phyloP scores from a whole-genome alignment of 1,140 invertebrate species.

The Octopus bimaculoides region DNA sequence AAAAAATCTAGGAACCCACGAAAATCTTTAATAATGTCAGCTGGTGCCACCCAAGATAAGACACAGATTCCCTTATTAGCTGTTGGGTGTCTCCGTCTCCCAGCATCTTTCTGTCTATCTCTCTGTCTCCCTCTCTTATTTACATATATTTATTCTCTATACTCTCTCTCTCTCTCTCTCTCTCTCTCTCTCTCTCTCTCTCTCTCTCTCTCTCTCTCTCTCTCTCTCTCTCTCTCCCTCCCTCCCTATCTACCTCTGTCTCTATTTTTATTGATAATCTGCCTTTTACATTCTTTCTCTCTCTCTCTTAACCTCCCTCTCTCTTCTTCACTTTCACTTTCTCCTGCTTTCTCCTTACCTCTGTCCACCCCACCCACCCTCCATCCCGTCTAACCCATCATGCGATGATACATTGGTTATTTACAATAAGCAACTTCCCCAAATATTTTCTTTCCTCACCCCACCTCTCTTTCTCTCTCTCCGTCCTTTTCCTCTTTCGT shows the following conservation, averaged over 20 bases:
- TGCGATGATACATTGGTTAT: too few species aligned
- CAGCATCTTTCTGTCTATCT: background rate
- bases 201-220: constrained; percentile 3
- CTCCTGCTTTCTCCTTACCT: background rate
- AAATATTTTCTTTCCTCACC: constrained; percentile 20
- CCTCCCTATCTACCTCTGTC: background rate
- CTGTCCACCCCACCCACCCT: background rate
- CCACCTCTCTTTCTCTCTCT: constrained; percentile 23
- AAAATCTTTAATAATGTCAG: too few species aligned
- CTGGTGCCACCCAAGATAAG: too few species aligned
- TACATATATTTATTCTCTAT: too few species aligned
- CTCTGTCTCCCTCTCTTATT: background rate
- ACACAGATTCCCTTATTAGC: too few species aligned
- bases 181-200: background rate
- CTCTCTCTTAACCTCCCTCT: constrained; percentile 11
- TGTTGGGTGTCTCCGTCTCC: background rate
- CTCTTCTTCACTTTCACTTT: background rate
- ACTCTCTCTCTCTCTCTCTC: constrained; percentile 11
- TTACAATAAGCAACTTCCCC: too few species aligned
- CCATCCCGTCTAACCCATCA: too few species aligned
- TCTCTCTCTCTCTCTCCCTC: background rate
- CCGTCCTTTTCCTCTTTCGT: constrained; percentile 11
- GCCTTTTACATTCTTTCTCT: background rate
- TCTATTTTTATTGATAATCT: background rate
- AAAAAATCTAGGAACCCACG: too few species aligned